These are phyloP conservation scores for Mesopsocus fuscifrons DNA, from an alignment of 2,888 invertebrate genomes.

Conservation along the genomic window DNA sequence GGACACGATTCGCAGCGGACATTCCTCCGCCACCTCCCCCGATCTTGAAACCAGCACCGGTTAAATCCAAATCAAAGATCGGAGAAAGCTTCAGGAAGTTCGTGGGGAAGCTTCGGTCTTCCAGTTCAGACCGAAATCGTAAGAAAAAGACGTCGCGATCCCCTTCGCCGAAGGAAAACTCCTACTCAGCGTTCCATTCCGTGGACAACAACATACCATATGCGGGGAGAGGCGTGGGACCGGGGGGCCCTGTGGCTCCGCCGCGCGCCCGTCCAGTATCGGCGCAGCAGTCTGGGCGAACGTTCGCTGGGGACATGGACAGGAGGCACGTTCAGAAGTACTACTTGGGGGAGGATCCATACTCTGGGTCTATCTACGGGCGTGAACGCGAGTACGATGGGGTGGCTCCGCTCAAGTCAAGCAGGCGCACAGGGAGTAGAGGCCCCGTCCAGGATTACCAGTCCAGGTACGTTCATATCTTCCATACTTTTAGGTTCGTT, in stretches of 20 bases:
- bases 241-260: slow-evolving; percentile 21
- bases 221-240: slow-evolving; percentile 19
- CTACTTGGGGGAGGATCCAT: slow-evolving; percentile 74
- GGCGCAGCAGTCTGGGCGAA: slow-evolving; percentile 15
- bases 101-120: slow-evolving; percentile 64
- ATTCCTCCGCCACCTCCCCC: slow-evolving; percentile 22
- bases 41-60: slow-evolving; percentile 22
- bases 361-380: slow-evolving; percentile 63
- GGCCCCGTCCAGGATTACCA: slow-evolving; percentile 14
- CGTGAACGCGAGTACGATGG: slow-evolving; percentile 68
- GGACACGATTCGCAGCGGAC: slow-evolving; percentile 45
- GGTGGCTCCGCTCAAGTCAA: slow-evolving; percentile 31
- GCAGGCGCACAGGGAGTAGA: slow-evolving; percentile 21
- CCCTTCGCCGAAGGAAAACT: slow-evolving; percentile 29
- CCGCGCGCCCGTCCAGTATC: slow-evolving; percentile 14
- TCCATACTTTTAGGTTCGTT: too few relatives aligned
- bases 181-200: slow-evolving; percentile 35
- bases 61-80: slow-evolving; percentile 31
- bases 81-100: slow-evolving; percentile 66
- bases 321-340: slow-evolving; percentile 43
- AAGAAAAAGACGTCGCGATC: slow-evolving; percentile 34
- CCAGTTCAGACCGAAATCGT: slow-evolving; percentile 44
- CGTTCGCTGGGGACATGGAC: slow-evolving; percentile 25
- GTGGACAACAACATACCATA: slow-evolving; percentile 30
- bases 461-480: background rate